These are phyloP conservation scores for Aphidoletes aphidimyza DNA, from an alignment of 2,888 invertebrate genomes.

Conservation along the genomic window DNA sequence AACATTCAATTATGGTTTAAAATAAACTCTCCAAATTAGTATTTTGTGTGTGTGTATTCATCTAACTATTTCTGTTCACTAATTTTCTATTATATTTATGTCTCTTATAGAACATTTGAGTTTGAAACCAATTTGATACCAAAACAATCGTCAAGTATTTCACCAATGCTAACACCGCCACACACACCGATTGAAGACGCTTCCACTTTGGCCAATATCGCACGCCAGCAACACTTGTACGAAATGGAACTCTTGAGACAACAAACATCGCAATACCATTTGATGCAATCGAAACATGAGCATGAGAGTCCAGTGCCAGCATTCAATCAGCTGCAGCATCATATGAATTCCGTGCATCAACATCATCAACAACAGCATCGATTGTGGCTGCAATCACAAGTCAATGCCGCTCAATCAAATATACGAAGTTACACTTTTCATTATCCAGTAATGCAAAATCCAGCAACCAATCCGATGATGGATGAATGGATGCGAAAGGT, in stretches of 20 bases:
- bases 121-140: constrained; percentile 72
- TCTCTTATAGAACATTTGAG: constrained; percentile 68
- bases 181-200: constrained; percentile 75
- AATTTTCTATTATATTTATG: too few relatives aligned
- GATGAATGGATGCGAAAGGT: constrained; percentile 78
- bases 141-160: constrained; percentile 70
- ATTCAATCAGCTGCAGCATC: constrained; percentile 64
- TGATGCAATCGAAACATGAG: constrained; percentile 68
- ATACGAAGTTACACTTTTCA: neutral
- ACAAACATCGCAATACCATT: constrained; percentile 54
- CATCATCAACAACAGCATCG: constrained; percentile 59
- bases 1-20: too few relatives aligned
- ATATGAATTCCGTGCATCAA: constrained; percentile 50
- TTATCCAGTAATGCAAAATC: constrained; percentile 56
- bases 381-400: constrained; percentile 59
- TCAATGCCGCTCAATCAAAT: constrained; percentile 56
- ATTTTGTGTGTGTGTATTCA: too few relatives aligned
- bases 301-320: constrained; percentile 67
- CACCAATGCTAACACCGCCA: constrained; percentile 76
- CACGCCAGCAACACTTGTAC: constrained; percentile 59
- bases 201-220: constrained; percentile 56
- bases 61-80: too few relatives aligned
- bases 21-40: too few relatives aligned
- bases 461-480: constrained; percentile 56
- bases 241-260: constrained; percentile 57